Conservation (phyloP, 2,113 vertebrate species). For the Nymphicus hollandicus region DNA sequence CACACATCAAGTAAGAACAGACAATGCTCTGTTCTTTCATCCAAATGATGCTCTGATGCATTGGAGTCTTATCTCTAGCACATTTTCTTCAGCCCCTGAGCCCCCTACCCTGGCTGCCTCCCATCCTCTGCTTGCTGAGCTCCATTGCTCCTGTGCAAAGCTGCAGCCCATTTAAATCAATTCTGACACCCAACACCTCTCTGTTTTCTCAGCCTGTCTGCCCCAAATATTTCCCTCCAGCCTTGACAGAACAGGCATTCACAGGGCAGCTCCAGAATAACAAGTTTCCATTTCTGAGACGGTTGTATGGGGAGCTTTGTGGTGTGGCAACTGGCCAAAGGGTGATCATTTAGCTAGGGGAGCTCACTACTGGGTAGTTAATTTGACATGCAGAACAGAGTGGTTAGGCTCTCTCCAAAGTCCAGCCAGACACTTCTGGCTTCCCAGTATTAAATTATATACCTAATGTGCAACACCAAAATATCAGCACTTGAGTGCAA, state of each 20-base stretch:
- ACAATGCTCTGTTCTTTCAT: neutral
- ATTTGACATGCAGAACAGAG: conserved; percentile 64
- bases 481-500: conserved; percentile 36
- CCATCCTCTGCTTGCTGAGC: conserved; percentile 1
- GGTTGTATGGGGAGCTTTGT: conserved; percentile 62
- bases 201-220: conserved; percentile 69
- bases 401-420: conserved; percentile 49
- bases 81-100: neutral
- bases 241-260: conserved; percentile 69
- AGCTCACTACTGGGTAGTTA: conserved; percentile 56
- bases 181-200: conserved; percentile 71
- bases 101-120: neutral
- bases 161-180: conserved; percentile 71
- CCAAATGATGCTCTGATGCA: neutral
- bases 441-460: conserved; percentile 67
- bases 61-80: neutral
- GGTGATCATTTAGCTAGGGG: conserved; percentile 54
- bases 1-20: neutral
- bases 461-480: conserved; percentile 60
- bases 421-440: conserved; percentile 12
- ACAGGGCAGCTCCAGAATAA: conserved; percentile 64
- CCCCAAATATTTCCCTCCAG: conserved; percentile 69
- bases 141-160: neutral
- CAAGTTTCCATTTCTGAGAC: conserved; percentile 72
- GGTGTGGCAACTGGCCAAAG: conserved; percentile 74